Conservation (phyloP, 1,140 invertebrate genomes). For the Euglossa dilemma region DNA sequence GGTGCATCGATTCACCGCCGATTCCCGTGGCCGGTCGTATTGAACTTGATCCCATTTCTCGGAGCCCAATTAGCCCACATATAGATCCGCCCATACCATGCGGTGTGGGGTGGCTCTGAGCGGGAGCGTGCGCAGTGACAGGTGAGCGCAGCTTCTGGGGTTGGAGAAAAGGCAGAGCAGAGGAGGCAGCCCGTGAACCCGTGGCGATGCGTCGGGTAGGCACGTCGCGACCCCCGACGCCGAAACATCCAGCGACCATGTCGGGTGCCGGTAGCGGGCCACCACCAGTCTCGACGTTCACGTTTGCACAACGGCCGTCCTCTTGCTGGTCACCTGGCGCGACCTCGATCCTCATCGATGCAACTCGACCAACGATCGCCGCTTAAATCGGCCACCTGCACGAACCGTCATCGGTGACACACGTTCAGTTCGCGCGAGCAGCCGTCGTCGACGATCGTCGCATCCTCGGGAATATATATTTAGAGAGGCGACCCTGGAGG, state of each 20-base stretch:
- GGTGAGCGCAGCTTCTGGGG: conserved; percentile 42
- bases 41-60: conserved; percentile 45
- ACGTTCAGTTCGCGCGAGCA: background rate
- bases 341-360: background rate
- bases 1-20: conserved; percentile 13
- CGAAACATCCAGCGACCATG: conserved; percentile 56
- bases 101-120: conserved; percentile 32
- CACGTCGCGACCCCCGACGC: conserved; percentile 63
- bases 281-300: conserved; percentile 35
- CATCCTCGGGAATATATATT: conserved; percentile 15
- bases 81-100: conserved; percentile 42
- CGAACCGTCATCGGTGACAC: background rate
- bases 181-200: conserved; percentile 45
- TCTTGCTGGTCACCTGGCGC: background rate
- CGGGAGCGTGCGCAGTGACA: conserved; percentile 55
- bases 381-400: background rate
- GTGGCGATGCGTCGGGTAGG: conserved; percentile 51
- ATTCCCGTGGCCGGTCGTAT: background rate
- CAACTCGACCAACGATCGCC: background rate
- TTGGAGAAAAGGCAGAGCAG: conserved; percentile 44
- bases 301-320: background rate
- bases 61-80: conserved; percentile 43
- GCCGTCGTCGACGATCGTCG: background rate
- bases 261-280: conserved; percentile 57
- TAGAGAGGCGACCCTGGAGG: background rate